These are phyloP conservation scores for Glareola pratincola DNA, from an alignment of 2,113 vertebrate species.

Conservation along the genomic window DNA sequence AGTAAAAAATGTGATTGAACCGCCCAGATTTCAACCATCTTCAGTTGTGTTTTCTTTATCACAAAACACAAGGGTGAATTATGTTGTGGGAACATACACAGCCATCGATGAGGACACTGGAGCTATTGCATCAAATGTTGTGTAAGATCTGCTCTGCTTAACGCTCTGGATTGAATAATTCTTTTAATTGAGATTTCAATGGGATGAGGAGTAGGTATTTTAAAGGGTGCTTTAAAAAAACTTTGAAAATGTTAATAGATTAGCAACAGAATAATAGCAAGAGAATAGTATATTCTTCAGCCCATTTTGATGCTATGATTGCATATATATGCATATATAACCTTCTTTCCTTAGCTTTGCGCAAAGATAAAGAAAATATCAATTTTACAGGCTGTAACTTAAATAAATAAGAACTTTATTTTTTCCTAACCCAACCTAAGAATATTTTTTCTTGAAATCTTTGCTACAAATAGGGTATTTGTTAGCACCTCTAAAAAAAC, in stretches of 20 bases:
- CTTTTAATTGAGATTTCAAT: neutral
- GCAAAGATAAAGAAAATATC: neutral
- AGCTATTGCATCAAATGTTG: slow-evolving; percentile 78
- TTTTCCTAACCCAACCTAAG: neutral
- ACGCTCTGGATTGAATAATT: neutral
- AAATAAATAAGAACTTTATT: neutral
- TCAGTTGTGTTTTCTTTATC: slow-evolving; percentile 68
- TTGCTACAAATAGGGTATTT: neutral
- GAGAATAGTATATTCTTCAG: neutral
- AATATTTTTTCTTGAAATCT: neutral
- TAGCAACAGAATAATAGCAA: neutral
- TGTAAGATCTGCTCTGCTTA: slow-evolving; percentile 68
- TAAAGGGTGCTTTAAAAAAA: neutral
- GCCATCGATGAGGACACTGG: slow-evolving; percentile 86
- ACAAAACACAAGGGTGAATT: slow-evolving; percentile 62
- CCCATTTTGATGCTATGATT: neutral
- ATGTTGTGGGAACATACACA: slow-evolving; percentile 71
- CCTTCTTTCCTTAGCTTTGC: neutral
- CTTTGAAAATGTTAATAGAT: neutral
- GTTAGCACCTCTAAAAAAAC: neutral
- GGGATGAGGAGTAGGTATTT: neutral
- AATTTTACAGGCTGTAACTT: neutral
- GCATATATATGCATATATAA: neutral
- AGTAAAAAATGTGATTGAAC: slow-evolving; percentile 82
- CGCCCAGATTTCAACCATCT: slow-evolving; percentile 76